Conservation (phyloP, 2,888 invertebrate genomes). For the Archips crataeganus region DNA sequence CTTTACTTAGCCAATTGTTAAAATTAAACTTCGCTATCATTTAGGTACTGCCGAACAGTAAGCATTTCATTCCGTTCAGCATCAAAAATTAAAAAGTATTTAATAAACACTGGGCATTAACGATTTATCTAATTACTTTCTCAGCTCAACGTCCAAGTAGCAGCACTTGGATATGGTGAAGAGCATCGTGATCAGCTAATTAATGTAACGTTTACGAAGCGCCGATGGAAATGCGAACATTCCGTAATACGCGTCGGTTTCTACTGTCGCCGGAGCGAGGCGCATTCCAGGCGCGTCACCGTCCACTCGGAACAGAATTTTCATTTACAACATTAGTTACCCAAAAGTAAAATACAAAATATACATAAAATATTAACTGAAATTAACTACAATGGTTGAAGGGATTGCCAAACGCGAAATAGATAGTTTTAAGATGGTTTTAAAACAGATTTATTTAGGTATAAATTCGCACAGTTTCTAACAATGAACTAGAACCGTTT, state of each 20-base stretch:
- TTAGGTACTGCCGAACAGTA: not conserved
- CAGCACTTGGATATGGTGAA: slow-evolving; percentile 27
- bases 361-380: too few species aligned
- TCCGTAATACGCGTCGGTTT: slow-evolving; percentile 64
- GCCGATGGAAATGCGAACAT: slow-evolving; percentile 57
- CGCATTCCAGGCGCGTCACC: slow-evolving; percentile 77
- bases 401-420: too few species aligned
- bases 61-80: not conserved
- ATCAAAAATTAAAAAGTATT: not conserved
- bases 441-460: too few species aligned
- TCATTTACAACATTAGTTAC: slow-evolving; percentile 47
- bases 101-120: not conserved
- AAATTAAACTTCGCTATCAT: not conserved
- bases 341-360: too few species aligned
- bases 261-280: slow-evolving; percentile 75
- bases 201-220: slow-evolving; percentile 43
- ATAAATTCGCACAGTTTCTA: too few species aligned
- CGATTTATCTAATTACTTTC: slow-evolving; percentile 12
- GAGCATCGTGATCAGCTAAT: slow-evolving; percentile 42
- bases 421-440: too few species aligned
- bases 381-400: too few species aligned
- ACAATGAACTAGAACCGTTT: too few species aligned
- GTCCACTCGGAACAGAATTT: slow-evolving; percentile 78
- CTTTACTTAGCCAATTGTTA: not conserved
- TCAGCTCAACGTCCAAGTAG: slow-evolving; percentile 5